Conservation (phyloP, 2,113 vertebrate genomes). For the Sitta europaea region DNA sequence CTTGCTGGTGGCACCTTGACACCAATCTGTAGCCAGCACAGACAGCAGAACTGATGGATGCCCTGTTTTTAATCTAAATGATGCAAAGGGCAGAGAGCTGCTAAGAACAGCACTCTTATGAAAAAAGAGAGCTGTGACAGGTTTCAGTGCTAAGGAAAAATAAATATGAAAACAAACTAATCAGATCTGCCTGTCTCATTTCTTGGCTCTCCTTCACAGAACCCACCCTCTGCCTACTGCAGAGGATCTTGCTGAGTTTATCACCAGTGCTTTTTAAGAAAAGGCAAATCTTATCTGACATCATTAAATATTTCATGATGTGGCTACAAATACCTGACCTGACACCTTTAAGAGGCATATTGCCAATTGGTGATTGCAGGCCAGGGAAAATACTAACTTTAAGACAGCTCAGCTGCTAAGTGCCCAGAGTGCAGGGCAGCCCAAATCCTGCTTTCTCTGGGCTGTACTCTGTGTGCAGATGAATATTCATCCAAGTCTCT, state of each 20-base stretch:
- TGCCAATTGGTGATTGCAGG: background rate
- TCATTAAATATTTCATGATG: background rate
- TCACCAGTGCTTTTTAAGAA: background rate
- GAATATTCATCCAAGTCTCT: background rate
- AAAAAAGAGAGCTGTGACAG: background rate
- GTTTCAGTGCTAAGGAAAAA: background rate
- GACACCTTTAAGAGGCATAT: background rate
- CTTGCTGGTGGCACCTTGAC: background rate
- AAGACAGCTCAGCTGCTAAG: background rate
- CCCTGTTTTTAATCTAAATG: background rate
- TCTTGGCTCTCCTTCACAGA: background rate
- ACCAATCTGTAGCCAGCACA: fast-evolving
- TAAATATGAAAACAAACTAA: background rate
- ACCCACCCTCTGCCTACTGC: background rate
- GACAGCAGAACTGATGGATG: background rate
- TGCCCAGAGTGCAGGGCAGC: background rate
- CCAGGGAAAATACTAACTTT: background rate
- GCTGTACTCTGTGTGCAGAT: background rate
- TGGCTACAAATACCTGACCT: background rate
- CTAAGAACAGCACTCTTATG: background rate
- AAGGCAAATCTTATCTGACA: background rate
- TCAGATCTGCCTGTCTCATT: background rate
- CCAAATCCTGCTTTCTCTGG: background rate
- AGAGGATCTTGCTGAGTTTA: background rate
- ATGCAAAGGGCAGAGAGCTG: background rate